A percentile compares a stretch with the other conserved stretches of the same genome.
Conservation (phyloP, 2,797 vertebrate genomes). For the Sebastes baramenuke region DNA sequence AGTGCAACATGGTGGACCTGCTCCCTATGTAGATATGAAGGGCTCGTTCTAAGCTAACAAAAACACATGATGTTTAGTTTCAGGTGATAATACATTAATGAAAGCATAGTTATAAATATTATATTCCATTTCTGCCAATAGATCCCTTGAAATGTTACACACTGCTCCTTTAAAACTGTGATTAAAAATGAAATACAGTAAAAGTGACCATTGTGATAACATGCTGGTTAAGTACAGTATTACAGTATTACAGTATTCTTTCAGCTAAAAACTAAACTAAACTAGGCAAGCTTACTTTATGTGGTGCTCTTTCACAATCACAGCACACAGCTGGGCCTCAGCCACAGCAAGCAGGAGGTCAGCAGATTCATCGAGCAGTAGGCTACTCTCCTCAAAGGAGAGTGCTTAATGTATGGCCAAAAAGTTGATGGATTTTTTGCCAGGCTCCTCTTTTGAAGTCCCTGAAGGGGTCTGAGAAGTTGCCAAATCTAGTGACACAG, state of each 20-base stretch:
- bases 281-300: background rate
- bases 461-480: background rate
- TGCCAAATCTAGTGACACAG: background rate
- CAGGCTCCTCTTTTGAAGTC: background rate
- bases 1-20: too few species aligned
- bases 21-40: too few species aligned
- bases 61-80: too few species aligned
- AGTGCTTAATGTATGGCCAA: background rate
- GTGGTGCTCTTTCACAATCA: background rate
- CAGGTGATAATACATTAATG: too few species aligned
- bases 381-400: background rate
- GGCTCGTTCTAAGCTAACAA: too few species aligned
- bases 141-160: too few species aligned
- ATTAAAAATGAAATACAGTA: background rate
- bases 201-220: background rate
- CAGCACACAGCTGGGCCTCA: slow-evolving; percentile 4
- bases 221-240: background rate
- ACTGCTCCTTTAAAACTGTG: background rate
- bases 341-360: background rate
- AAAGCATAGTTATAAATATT: too few species aligned
- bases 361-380: background rate
- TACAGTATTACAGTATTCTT: background rate
- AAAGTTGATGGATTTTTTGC: background rate
- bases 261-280: background rate
- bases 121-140: too few species aligned